Conservation (phyloP, 2,888 invertebrate genomes). For the Nezara viridula region DNA sequence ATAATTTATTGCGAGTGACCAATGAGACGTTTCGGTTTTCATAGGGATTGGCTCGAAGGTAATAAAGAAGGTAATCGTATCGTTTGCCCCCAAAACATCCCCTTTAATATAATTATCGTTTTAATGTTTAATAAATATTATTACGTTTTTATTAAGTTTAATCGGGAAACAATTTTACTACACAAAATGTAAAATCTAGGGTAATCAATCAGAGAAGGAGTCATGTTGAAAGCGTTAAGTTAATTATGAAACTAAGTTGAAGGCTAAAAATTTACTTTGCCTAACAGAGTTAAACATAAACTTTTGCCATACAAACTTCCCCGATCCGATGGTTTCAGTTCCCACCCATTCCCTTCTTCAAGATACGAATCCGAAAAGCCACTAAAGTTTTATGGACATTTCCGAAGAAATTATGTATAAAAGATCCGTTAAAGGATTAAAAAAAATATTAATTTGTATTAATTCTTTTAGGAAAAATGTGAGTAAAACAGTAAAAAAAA, state of each 20-base stretch:
- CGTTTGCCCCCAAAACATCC: too few species aligned
- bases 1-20: too few species aligned
- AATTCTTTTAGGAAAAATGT: too few species aligned
- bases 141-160: neutral
- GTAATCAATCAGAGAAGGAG: neutral
- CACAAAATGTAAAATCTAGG: neutral
- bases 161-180: neutral
- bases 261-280: neutral
- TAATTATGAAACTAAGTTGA: neutral
- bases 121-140: too few species aligned
- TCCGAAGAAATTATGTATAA: neutral
- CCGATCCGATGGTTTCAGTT: neutral
- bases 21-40: too few species aligned
- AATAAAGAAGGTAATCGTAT: too few species aligned
- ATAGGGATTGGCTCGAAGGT: too few species aligned
- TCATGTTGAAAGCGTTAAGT: neutral
- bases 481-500: too few species aligned
- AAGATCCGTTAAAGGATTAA: neutral
- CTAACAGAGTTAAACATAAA: conserved; percentile 32
- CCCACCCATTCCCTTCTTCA: neutral
- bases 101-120: too few species aligned
- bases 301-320: neutral
- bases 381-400: neutral
- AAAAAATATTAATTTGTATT: too few species aligned
- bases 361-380: neutral